A percentile compares a stretch with the other conserved stretches of the same genome.
Evolutionary conservation across 2,797 vertebrate species (phyloP).

Genomic region (Sebastes aleutianus): DNA sequence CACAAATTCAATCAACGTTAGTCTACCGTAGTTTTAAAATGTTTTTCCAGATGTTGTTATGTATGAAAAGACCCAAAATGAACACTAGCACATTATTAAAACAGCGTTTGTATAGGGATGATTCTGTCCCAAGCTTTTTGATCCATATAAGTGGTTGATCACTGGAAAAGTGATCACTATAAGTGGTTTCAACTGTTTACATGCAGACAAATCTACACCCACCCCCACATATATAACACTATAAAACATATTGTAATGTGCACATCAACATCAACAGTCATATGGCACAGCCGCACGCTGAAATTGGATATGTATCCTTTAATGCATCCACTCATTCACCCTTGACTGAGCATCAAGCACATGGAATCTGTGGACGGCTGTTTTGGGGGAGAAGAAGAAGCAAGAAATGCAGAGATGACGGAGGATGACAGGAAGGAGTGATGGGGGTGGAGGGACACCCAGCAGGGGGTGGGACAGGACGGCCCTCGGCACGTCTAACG

Average conservation of each 20-base stretch:
- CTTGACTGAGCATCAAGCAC: slow-evolving; percentile 64
- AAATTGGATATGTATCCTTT: slow-evolving; percentile 14
- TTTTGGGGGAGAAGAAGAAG: slow-evolving; percentile 4
- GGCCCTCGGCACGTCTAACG: slow-evolving; percentile 80
- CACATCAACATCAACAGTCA: slow-evolving; percentile 9
- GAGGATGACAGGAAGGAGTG: slow-evolving; percentile 68
- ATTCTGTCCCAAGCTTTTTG: too few relatives aligned
- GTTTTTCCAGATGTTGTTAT: too few relatives aligned
- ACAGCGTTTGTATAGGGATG: too few relatives aligned
- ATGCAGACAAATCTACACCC: not conserved
- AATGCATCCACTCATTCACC: slow-evolving; percentile 46
- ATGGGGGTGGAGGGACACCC: slow-evolving; percentile 76
- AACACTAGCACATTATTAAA: too few relatives aligned
- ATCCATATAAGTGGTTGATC: too few relatives aligned
- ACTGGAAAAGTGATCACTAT: too few relatives aligned
- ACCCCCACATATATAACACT: not conserved
- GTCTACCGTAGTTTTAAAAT: too few relatives aligned
- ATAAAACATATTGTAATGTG: not conserved
- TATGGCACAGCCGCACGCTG: not conserved
- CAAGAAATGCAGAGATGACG: slow-evolving; percentile 10
- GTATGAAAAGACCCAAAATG: too few relatives aligned
- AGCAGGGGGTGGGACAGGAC: slow-evolving; percentile 80
- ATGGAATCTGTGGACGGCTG: slow-evolving; percentile 51
- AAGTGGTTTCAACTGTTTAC: not conserved
- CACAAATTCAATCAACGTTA: too few relatives aligned